These are phyloP conservation scores for Gnatocerus cornutus DNA, from an alignment of 2,888 invertebrate genomes.

Conservation along the genomic window DNA sequence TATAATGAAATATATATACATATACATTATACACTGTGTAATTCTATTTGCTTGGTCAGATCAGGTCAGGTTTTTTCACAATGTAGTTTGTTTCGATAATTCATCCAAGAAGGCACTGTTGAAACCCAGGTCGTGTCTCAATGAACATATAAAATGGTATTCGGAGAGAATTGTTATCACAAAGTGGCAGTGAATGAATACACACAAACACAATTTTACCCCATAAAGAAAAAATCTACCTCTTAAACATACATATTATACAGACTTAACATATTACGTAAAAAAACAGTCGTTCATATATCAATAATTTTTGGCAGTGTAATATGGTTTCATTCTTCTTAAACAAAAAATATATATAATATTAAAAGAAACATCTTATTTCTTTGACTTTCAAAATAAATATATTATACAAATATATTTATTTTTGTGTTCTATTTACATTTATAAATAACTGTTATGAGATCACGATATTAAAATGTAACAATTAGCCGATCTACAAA, in stretches of 20 bases:
- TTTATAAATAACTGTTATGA: conserved; percentile 62
- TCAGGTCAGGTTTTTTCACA: conserved; percentile 63
- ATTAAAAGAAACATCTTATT: conserved; percentile 35
- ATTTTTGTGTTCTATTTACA: conserved; percentile 56
- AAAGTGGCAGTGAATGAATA: conserved; percentile 64
- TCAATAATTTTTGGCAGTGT: conserved; percentile 49
- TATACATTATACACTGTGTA: conserved; percentile 52
- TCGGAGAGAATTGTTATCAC: conserved; percentile 66
- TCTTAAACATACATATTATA: conserved; percentile 33
- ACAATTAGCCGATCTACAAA: conserved; percentile 51
- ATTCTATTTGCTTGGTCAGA: conserved; percentile 60
- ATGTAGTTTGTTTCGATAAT: conserved; percentile 59
- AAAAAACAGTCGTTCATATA: conserved; percentile 42
- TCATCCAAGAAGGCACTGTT: conserved; percentile 66
- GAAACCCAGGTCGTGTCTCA: conserved; percentile 61
- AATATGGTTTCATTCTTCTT: conserved; percentile 43
- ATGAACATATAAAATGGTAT: conserved; percentile 60
- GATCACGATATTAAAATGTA: conserved; percentile 64
- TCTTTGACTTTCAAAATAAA: conserved; percentile 56
- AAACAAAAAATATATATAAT: conserved; percentile 27
- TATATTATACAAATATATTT: conserved; percentile 58
- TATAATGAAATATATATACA: too few relatives aligned
- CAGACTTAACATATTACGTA: conserved; percentile 43
- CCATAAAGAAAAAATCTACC: conserved; percentile 19
- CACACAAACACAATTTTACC: conserved; percentile 39